These are phyloP conservation scores for Scortum barcoo DNA, from an alignment of 2,113 vertebrate species.

Conservation along the genomic window DNA sequence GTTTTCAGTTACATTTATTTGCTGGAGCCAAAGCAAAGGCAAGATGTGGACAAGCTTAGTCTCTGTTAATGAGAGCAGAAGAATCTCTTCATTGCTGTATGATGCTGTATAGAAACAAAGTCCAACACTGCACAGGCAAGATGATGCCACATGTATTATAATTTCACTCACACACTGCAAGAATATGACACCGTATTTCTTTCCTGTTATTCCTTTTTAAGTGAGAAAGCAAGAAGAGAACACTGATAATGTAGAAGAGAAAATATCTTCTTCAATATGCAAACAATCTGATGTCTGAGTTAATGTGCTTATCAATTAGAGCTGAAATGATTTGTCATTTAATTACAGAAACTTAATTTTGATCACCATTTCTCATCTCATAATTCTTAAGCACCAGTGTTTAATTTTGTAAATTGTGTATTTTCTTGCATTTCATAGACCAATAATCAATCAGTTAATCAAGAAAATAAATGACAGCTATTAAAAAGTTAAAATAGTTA, in stretches of 20 bases:
- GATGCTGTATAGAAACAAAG: not conserved
- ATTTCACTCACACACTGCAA: not conserved
- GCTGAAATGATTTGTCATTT: not conserved
- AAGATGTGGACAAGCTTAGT: slow-evolving; percentile 4
- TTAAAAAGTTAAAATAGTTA: not conserved
- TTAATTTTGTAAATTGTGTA: not conserved
- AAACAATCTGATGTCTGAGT: not conserved
- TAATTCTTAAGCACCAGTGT: not conserved
- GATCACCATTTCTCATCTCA: not conserved
- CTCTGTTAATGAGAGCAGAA: slow-evolving; percentile 28
- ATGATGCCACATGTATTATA: not conserved
- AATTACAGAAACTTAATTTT: not conserved
- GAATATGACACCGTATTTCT: not conserved
- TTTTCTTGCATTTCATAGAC: not conserved
- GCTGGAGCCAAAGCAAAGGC: slow-evolving; percentile 45
- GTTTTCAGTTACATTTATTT: slow-evolving; percentile 54
- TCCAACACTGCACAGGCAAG: not conserved
- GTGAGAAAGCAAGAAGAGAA: not conserved
- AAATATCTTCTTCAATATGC: not conserved
- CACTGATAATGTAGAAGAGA: not conserved
- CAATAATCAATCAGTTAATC: not conserved
- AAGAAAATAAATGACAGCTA: not conserved
- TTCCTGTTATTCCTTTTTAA: not conserved
- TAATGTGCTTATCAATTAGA: not conserved
- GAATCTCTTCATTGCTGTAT: not conserved